Conservation (phyloP, 2,113 vertebrate genomes). For the Zootoca vivipara region DNA sequence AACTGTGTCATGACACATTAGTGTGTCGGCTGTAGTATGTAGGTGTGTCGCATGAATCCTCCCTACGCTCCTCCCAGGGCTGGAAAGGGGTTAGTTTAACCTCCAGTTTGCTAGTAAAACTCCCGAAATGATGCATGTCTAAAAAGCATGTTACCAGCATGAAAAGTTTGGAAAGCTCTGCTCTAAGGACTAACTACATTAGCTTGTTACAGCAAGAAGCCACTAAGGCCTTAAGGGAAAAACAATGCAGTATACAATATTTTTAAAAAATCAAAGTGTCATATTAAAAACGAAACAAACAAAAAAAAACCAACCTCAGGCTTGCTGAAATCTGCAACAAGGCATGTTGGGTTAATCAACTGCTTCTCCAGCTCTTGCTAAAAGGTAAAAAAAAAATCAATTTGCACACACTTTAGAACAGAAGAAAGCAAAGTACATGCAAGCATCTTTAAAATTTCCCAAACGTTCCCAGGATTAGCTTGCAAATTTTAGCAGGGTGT, state of each 20-base stretch:
- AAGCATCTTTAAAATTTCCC: not conserved
- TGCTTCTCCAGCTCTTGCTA: conserved; percentile 90
- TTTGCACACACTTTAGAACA: not conserved
- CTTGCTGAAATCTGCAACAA: conserved; percentile 92
- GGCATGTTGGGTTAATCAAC: conserved; percentile 84
- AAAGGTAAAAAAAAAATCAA: conserved; percentile 33
- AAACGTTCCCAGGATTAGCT: not conserved
- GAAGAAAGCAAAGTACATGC: not conserved
- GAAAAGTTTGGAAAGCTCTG: no score
- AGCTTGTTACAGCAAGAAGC: not conserved
- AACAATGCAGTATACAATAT: not conserved
- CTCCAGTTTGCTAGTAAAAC: no score
- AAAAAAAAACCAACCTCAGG: conserved; percentile 84
- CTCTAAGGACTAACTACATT: not conserved
- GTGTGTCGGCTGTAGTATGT: no score
- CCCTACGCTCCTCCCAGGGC: no score
- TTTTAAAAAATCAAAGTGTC: not conserved
- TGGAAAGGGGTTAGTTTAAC: no score
- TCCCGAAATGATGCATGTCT: no score
- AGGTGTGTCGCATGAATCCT: no score
- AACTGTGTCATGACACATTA: no score
- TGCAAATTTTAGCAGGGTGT: not conserved
- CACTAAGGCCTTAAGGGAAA: no score
- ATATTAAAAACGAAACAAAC: not conserved
- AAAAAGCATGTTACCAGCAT: no score